A percentile compares a stretch with the other conserved stretches of the same genome.
phyloP scores from a whole-genome alignment of 2,113 vertebrate genomes.

The Apus apus region DNA sequence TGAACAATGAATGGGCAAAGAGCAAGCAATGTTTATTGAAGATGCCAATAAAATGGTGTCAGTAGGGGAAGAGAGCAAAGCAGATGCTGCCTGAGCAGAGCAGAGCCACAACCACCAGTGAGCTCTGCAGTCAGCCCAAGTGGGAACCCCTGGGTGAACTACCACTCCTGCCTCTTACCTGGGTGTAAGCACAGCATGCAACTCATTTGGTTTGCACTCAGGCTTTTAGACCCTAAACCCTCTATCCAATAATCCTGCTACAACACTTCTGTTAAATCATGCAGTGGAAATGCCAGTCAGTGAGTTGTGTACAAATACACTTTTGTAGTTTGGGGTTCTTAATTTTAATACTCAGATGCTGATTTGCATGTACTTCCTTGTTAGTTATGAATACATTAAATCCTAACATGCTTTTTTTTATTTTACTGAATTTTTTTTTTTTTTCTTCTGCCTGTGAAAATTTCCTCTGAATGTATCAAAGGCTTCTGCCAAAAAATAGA shows the following conservation, averaged over 20 bases:
- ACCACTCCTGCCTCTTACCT: constrained; percentile 1
- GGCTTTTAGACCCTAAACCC: neutral
- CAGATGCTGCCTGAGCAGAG: neutral
- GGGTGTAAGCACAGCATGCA: constrained; percentile 28
- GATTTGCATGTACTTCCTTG: neutral
- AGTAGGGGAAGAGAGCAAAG: neutral
- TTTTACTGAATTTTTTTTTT: neutral
- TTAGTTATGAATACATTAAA: neutral
- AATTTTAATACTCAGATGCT: neutral
- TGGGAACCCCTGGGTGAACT: neutral
- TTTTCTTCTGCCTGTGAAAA: neutral
- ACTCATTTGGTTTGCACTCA: constrained; percentile 4
- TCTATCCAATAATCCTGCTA: neutral
- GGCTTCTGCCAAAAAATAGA: neutral
- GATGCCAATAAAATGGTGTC: neutral
- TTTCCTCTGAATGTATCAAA: neutral
- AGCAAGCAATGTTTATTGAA: neutral
- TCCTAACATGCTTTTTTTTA: neutral
- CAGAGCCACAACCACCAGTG: neutral
- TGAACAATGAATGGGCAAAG: neutral
- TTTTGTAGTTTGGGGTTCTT: neutral
- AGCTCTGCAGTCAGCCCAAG: neutral
- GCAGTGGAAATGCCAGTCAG: neutral
- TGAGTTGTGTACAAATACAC: neutral
- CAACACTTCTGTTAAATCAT: neutral